Evolutionary conservation across 2,113 vertebrate species (phyloP).

Genomic region (Hucho hucho): DNA sequence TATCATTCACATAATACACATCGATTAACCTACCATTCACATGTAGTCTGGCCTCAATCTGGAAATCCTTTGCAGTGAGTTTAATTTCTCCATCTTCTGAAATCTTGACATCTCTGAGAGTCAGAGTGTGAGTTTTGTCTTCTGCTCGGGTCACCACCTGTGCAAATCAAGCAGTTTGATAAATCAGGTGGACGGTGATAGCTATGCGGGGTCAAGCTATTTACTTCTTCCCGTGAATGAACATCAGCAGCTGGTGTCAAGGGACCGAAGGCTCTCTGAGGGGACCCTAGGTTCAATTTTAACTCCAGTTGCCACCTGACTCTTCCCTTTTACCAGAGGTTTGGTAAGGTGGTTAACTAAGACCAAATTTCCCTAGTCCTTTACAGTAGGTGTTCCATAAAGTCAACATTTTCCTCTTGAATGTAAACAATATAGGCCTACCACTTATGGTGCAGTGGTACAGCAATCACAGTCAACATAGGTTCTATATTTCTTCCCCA

Average conservation of each 20-base stretch:
- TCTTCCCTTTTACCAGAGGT: background rate
- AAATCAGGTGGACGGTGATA: slow-evolving; percentile 38
- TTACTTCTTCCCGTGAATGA: slow-evolving; percentile 31
- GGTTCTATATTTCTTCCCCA: no score
- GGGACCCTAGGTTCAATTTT: slow-evolving; percentile 15
- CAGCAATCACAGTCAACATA: background rate
- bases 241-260: slow-evolving; percentile 44
- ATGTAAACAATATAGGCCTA: background rate
- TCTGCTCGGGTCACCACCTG: slow-evolving; percentile 89
- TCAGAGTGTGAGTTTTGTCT: slow-evolving; percentile 86
- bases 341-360: background rate
- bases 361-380: background rate
- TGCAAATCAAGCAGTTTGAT: slow-evolving; percentile 37
- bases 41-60: slow-evolving; percentile 86
- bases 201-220: slow-evolving; percentile 44
- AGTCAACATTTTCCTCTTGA: background rate
- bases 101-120: slow-evolving; percentile 86
- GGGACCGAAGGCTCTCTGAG: slow-evolving; percentile 13
- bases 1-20: no score
- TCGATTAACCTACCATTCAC: slow-evolving; percentile 81
- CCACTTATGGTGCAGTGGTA: background rate
- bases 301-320: slow-evolving; percentile 23
- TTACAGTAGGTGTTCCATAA: background rate
- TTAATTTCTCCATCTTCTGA: slow-evolving; percentile 89
- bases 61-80: slow-evolving; percentile 89